Evolutionary conservation across 2,797 vertebrate species (phyloP), one percentile per base, ranked within the genome.

Genomic region (Triplophysa yarkandensis): DNA sequence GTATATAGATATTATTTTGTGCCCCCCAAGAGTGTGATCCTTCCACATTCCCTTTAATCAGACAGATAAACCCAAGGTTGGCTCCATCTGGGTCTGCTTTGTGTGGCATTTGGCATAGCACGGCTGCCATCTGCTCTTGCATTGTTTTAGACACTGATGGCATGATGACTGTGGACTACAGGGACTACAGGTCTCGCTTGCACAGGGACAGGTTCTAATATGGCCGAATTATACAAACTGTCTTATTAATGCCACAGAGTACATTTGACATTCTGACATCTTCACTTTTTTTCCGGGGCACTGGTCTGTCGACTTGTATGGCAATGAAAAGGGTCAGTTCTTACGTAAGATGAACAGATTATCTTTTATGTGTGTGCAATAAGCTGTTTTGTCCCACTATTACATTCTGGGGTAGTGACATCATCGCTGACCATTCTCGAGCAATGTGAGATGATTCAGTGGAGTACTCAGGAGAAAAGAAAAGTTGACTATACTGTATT

Each of bases 81-180:
- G 65, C 79, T 88, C 85, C 84, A 87, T 88, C 85, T 90, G 87
- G 86, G 79, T 82, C 77, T 82, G 85, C 83, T 82, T 85, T 85
- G 78, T 81, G 78, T 83, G 84, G 83, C 83, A 85, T 87, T 88
- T 84, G 86, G 85, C 79, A 25, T 57, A 77, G 77, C 74, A 76
- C 74, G 57, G 52, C 44, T 58, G 70, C 80, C 80, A 77, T 76
- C 80, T 80, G 73, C 32, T 30, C 69, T 67, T 61, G 68, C 75
- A 82, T 82, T 82, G 75, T 72, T 82, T 76, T 25, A 78, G 71
- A 39, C 60, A 68, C 76, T 25, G 30, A 65, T 66, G 77, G 82
- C 69, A 75, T 80, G 71, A 62, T 44, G 41, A 28, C 72, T 50
- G 60, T 64, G 25, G 69, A 52, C 52, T 52, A n/a, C n/a, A n/a